Evolutionary conservation across 2,113 vertebrate genomes (phyloP).

Genomic region (Phoenicopterus ruber): DNA sequence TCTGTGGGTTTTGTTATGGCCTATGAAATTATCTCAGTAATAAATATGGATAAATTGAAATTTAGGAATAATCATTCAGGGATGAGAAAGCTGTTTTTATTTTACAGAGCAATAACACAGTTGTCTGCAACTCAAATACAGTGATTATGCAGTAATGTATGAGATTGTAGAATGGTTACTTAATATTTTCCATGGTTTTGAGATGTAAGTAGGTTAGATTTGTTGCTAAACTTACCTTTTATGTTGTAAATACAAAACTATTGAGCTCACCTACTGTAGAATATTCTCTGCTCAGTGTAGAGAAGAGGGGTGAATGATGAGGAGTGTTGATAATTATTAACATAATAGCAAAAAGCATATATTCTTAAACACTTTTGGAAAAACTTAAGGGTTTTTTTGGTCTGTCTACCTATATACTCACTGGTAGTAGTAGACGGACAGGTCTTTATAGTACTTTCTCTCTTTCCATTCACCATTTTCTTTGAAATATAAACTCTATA

Average conservation of each 20-base stretch:
- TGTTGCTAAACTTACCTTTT: neutral
- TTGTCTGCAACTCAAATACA: neutral
- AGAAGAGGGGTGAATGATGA: neutral
- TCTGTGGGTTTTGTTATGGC: neutral
- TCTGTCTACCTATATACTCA: neutral
- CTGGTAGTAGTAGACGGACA: neutral
- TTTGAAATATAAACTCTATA: neutral
- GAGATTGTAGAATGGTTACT: neutral
- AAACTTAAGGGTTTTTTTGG: neutral
- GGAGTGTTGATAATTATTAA: neutral
- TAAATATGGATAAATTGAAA: constrained; percentile 3
- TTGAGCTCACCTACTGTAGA: neutral
- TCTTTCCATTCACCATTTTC: neutral
- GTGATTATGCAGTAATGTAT: neutral
- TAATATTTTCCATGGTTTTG: neutral
- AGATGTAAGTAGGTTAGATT: neutral
- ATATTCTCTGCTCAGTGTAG: neutral
- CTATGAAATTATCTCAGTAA: neutral
- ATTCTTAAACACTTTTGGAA: neutral
- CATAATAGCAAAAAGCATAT: neutral
- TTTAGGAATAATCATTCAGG: neutral
- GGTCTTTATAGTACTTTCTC: neutral
- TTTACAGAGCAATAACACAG: neutral
- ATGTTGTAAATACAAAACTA: neutral
- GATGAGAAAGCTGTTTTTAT: neutral